phyloP scores from a whole-genome alignment of 2,888 invertebrate genomes.

The Drosophila pegasa region DNA sequence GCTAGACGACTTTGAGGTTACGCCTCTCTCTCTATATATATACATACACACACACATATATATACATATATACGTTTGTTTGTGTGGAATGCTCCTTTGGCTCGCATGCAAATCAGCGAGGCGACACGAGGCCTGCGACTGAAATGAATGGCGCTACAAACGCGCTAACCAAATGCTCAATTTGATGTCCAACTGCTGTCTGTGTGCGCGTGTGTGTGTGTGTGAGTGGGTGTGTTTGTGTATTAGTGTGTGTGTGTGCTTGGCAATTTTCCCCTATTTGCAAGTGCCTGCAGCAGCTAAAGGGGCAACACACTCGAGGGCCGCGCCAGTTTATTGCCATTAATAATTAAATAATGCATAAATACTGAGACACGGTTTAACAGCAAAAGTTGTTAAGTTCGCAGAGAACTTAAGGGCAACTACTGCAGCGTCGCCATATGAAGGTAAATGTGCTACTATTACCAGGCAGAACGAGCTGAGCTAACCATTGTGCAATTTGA shows the following conservation, averaged over 20 bases:
- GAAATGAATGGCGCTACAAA: slow-evolving; percentile 52
- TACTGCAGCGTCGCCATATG: background rate
- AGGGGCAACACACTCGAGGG: slow-evolving; percentile 17
- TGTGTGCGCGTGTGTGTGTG: slow-evolving; percentile 1
- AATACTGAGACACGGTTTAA: slow-evolving; percentile 15
- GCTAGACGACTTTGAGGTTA: slow-evolving; percentile 66
- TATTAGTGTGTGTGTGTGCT: background rate
- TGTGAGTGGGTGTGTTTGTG: too few relatives aligned
- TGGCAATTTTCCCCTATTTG: slow-evolving; percentile 23
- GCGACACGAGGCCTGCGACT: slow-evolving; percentile 47
- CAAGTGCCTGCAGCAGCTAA: slow-evolving; percentile 10
- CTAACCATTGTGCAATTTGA: background rate
- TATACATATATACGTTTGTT: background rate
- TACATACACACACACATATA: background rate
- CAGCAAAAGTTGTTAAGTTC: slow-evolving; percentile 5
- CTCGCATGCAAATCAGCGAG: slow-evolving; percentile 69
- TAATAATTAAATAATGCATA: slow-evolving; percentile 47
- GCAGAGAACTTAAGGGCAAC: background rate
- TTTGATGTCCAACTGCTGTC: slow-evolving; percentile 61
- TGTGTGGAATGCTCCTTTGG: slow-evolving; percentile 32
- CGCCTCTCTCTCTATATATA: slow-evolving; percentile 12
- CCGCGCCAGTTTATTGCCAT: slow-evolving; percentile 22
- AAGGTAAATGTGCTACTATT: background rate
- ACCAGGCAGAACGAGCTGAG: accelerated
- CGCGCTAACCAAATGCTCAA: slow-evolving; percentile 65